Percentiles rank a stretch among this genome's conserved stretches.
Conservation (phyloP, 2,113 vertebrate genomes). For the Prolemur simus region DNA sequence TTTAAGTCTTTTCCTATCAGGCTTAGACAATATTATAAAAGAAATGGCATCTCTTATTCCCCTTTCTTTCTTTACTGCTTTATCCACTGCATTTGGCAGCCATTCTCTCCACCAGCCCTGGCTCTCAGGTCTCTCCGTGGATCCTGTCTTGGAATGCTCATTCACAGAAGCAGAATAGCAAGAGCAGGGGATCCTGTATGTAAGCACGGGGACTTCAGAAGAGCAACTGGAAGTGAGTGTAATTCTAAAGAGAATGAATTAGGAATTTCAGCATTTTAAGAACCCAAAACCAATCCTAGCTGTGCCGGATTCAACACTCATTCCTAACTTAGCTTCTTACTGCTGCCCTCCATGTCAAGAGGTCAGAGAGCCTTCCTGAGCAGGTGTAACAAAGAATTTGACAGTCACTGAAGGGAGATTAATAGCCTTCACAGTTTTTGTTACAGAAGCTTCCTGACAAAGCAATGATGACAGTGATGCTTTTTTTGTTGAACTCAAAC, state of each 20-base stretch:
- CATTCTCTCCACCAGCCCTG: background rate
- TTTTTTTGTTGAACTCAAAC: background rate
- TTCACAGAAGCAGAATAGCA: background rate
- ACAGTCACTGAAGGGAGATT: background rate
- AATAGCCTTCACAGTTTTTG: background rate
- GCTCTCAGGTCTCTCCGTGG: background rate
- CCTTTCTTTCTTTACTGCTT: background rate
- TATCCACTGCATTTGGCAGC: background rate
- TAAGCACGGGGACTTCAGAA: background rate
- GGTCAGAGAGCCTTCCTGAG: background rate
- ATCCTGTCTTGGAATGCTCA: background rate
- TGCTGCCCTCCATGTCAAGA: background rate
- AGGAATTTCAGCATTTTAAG: background rate
- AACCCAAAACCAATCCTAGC: background rate
- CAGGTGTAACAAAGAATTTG: background rate
- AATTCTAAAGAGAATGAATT: background rate
- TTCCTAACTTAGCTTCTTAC: background rate
- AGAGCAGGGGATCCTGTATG: background rate
- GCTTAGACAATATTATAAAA: background rate
- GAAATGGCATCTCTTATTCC: background rate
- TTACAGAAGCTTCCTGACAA: background rate
- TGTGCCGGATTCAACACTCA: background rate
- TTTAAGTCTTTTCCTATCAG: background rate
- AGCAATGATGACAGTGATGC: background rate
- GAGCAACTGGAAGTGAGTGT: background rate